phyloP scores from a whole-genome alignment of 1,140 invertebrate genomes.

The Bradynema listronoti region DNA sequence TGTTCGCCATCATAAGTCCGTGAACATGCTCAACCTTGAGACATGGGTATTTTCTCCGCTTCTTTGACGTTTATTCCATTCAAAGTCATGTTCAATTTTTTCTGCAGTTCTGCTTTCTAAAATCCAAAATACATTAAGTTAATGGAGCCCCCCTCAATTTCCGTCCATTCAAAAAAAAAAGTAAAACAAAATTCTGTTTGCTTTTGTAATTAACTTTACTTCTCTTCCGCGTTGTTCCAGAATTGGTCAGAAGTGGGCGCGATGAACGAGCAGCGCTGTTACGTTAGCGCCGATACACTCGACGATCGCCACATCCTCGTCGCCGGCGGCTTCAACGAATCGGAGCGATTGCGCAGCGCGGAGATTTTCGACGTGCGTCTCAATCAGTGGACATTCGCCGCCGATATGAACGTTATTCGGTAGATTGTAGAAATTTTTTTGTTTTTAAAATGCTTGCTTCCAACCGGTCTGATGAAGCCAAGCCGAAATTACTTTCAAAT shows the following conservation, averaged over 20 bases:
- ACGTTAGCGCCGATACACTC: constrained; percentile 11
- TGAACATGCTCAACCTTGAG: constrained; percentile 9
- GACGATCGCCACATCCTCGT: constrained; percentile 20
- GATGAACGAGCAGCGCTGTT: constrained; percentile 27
- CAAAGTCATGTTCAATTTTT: too few relatives aligned
- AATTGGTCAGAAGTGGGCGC: constrained; percentile 9
- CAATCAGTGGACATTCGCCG: constrained; percentile 14
- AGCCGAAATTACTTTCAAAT: background rate
- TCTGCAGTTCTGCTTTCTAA: too few relatives aligned
- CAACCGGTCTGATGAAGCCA: too few relatives aligned
- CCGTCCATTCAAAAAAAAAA: too few relatives aligned
- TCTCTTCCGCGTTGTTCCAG: background rate
- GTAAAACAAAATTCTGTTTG: too few relatives aligned
- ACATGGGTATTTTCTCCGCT: too few relatives aligned
- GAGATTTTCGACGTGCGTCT: constrained; percentile 16
- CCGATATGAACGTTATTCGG: constrained; percentile 24
- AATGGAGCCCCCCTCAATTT: too few relatives aligned
- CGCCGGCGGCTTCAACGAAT: constrained; percentile 19
- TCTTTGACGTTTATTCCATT: too few relatives aligned
- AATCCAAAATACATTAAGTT: too few relatives aligned
- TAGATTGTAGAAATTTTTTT: constrained; percentile 10
- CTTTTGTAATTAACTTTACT: too few relatives aligned
- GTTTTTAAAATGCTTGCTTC: background rate
- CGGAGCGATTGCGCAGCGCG: constrained; percentile 2
- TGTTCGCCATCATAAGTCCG: constrained; percentile 1